Evolutionary conservation across 1,140 invertebrate genomes (phyloP).

Genomic region (Formica exsecta): DNA sequence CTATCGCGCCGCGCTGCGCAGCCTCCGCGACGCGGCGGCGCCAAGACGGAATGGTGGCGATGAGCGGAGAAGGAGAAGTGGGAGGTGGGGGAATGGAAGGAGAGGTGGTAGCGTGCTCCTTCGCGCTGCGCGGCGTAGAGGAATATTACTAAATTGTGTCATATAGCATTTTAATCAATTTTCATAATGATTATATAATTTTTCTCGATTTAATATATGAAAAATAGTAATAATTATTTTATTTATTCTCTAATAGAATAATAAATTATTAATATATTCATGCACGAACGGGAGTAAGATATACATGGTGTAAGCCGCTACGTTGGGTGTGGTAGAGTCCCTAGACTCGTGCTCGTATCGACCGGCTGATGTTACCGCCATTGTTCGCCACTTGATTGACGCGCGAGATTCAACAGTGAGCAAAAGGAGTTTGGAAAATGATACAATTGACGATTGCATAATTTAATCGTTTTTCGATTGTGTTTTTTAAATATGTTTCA

Average conservation of each 20-base stretch:
- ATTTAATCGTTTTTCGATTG: background rate
- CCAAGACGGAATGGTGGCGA: conserved; percentile 55
- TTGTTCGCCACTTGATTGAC: background rate
- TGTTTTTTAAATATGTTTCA: background rate
- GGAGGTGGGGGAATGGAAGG: conserved; percentile 2
- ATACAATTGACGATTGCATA: background rate
- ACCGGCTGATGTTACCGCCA: conserved; percentile 51
- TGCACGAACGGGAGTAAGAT: conserved; percentile 15
- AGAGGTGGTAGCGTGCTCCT: conserved; percentile 17
- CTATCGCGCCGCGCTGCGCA: conserved; percentile 43
- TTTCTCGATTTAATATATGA: no score
- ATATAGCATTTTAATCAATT: no score
- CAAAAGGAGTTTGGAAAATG: background rate
- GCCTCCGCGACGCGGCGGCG: conserved; percentile 42
- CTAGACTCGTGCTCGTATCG: conserved; percentile 61
- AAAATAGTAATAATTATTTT: no score
- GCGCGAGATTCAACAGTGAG: conserved; percentile 52
- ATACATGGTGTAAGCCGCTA: conserved; percentile 27
- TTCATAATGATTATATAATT: no score
- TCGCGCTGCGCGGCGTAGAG: background rate
- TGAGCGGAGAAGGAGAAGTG: conserved; percentile 29
- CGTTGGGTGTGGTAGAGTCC: conserved; percentile 74
- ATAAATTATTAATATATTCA: no score
- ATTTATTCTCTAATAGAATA: no score
- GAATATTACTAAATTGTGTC: no score